Percentiles rank a stretch among this genome's conserved stretches.
These are phyloP conservation scores for Stichodactyla helianthus DNA, from an alignment of 64 coral and sea anemone species.

Conservation along the genomic window DNA sequence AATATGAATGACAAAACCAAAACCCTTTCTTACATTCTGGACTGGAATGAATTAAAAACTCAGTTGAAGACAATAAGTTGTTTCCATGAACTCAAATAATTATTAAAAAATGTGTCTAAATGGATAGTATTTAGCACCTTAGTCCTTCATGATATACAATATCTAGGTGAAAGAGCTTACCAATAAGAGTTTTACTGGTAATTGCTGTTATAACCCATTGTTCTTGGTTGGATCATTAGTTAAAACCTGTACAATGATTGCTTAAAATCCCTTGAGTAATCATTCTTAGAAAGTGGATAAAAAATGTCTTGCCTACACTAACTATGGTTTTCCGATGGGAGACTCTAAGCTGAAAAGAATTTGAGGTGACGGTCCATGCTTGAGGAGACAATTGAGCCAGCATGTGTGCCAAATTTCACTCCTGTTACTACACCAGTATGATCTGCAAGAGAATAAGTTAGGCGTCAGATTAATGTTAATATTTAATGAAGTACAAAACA, in stretches of 20 bases:
- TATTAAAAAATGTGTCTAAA: too few relatives aligned
- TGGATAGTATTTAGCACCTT: too few relatives aligned
- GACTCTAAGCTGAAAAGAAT: slow-evolving; percentile 65
- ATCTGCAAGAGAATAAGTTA: slow-evolving; percentile 36
- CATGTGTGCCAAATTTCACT: slow-evolving; percentile 94
- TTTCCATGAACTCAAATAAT: too few relatives aligned
- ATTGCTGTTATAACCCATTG: too few relatives aligned
- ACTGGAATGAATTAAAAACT: too few relatives aligned
- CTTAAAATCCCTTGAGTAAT: neutral
- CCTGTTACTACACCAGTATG: slow-evolving; percentile 82
- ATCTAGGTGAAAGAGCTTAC: too few relatives aligned
- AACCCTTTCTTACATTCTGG: too few relatives aligned
- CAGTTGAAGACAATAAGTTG: too few relatives aligned
- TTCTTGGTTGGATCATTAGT: neutral
- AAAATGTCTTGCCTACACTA: neutral
- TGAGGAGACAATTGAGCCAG: slow-evolving; percentile 70
- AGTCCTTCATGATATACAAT: too few relatives aligned
- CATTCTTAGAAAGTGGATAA: neutral
- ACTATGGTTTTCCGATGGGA: neutral
- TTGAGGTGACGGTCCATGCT: slow-evolving; percentile 97
- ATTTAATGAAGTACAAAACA: neutral
- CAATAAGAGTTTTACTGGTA: too few relatives aligned
- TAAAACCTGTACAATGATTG: neutral
- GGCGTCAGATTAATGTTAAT: neutral
- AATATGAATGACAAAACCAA: too few relatives aligned